Base-by-base conservation (phyloP, 2,797 vertebrate genomes). In the Propithecus deckenii region DNA sequence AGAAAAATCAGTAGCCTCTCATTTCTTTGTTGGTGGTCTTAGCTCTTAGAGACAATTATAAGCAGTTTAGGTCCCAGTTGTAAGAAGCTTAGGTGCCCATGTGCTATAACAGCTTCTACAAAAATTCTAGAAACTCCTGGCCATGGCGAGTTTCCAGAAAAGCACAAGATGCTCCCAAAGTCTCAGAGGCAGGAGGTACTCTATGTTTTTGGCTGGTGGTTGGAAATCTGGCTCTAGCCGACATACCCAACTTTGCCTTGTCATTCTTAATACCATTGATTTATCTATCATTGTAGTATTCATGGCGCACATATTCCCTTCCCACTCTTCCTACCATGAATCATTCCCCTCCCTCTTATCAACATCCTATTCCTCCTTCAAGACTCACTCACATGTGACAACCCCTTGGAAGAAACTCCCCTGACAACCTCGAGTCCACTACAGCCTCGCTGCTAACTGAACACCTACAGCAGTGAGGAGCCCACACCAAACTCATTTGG, bases 281-380 rank as follows among this genome's bases (percentile, higher is more conserved):
- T 89, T 67, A 41, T 35, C 3, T 8, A 38, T 52, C 46, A 41
- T 7, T 67, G 7, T 32, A 6, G 6, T 25, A n/a, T 35, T 75
- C 35, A 48, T 22, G 43, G 67, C 28, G 76, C 46, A 35, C 14
- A 8, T 46, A 50, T 32, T 81, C 30, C 12, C 38, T 80, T 25
- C 9, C 15, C 11, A 41, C 0, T 20, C 23, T n/a, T 72, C 35
- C 20, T 20, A 35, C 14, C 38, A 7, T 2, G 61, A 38, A 50
- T 3, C 18, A 15, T 46, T 46, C 38, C 7, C 6, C 18, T 43
- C 46, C 18, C 15, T 59, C 38, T 59, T 10, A 86, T 84, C 11
- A 86, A 13, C 13, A 57, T 11, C 55, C 0, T n/a, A 0, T 15
- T 2, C 20, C 6, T 35, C 25, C 6, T 48, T 74, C 9, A 23